A percentile compares a stretch with the other conserved stretches of the same genome.
phyloP scores from a whole-genome alignment of 2,113 vertebrate species.

The Xenopus borealis region DNA sequence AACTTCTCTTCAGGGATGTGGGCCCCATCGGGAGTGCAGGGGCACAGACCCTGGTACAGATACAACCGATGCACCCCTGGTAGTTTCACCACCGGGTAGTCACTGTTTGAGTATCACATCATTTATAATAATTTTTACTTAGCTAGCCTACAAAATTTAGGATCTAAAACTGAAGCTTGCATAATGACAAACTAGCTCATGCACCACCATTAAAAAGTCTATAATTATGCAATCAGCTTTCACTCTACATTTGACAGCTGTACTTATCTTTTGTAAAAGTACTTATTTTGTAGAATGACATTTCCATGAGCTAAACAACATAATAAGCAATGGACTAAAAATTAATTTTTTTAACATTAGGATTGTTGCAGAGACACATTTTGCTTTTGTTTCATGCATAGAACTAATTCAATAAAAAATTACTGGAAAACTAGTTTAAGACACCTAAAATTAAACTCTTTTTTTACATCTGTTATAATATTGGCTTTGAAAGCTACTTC shows the following conservation, averaged over 20 bases:
- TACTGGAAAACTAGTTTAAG: slow-evolving; percentile 37
- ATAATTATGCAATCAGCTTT: slow-evolving; percentile 35
- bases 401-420: slow-evolving; percentile 31
- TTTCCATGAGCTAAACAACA: slow-evolving; percentile 34
- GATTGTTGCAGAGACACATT: not conserved
- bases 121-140: not conserved
- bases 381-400: slow-evolving; percentile 3
- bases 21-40: too few species aligned
- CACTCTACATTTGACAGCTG: slow-evolving; percentile 24
- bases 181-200: slow-evolving; percentile 4
- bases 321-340: slow-evolving; percentile 29
- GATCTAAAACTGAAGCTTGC: not conserved
- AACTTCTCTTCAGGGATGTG: too few species aligned
- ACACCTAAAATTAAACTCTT: too few species aligned
- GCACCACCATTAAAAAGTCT: slow-evolving; percentile 14
- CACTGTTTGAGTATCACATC: too few species aligned
- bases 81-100: too few species aligned
- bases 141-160: slow-evolving; percentile 1
- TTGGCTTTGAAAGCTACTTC: too few species aligned
- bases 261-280: slow-evolving; percentile 21
- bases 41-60: too few species aligned
- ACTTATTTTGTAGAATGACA: slow-evolving; percentile 12
- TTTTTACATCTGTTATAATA: too few species aligned
- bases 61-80: too few species aligned
- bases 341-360: slow-evolving; percentile 33